Evolutionary conservation across 2,797 vertebrate species (phyloP), one percentile per base, ranked within the genome.

Genomic region (Darevskia nairensis): DNA sequence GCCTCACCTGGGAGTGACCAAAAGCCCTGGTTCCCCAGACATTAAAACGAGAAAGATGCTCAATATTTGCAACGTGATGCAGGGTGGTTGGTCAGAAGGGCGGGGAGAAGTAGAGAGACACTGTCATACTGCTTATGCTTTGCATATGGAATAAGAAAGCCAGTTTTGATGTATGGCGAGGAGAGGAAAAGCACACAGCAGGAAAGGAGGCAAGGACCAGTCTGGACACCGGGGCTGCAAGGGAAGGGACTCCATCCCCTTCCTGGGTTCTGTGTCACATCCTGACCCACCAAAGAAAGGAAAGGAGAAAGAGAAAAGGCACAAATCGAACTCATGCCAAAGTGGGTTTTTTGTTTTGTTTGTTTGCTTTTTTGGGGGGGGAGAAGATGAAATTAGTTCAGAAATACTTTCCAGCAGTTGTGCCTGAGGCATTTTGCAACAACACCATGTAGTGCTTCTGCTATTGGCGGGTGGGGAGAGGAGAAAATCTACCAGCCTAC

Each of bases 1-100:
- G 79, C 77, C 69, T 82, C 86, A 64, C 72, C 29, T 75, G 79
- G 77, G 35, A 81, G 50, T 82, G 69, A 81, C 79, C 69, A 29
- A 69, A 87, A 80, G 68, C 19, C 27, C 69, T 80, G 85, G 46
- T 86, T 71, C 79, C 72, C 66, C 69, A 8, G 39, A 29, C 23
- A 80, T 79, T 86, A 55, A 61, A 39, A 59, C 15, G 23, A 41
- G 35, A 86, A 80, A 41, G 29, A 32, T 50, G 68, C 29, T 71
- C 68, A 71, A 69, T 72, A 23, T 68, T 50, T 80, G 77, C 66
- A 80, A 59, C 39, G 77, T 10, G 10, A 25, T 55, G 8, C 66
- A 32, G 86, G 21, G 68, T 7, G 17, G 59, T 1, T 7, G 77
- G 41, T 75, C 21, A 50, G 76, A 59, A 44, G 35, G 29, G 3